Evolutionary conservation across 2,113 vertebrate species (phyloP), one percentile per base, ranked within the genome.

Genomic region (Oryzias melastigma): DNA sequence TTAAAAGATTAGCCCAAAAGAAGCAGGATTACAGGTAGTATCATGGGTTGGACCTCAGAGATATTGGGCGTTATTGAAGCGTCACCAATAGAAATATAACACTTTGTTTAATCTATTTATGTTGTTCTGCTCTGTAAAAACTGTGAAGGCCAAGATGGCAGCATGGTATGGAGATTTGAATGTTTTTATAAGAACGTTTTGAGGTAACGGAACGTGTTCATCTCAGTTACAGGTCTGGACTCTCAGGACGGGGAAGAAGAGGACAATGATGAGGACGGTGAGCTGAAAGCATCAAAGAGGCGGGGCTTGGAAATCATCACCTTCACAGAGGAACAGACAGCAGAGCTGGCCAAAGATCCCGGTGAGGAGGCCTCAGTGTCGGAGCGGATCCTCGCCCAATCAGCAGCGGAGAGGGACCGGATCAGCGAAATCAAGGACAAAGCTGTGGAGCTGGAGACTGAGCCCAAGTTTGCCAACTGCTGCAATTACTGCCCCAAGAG

Each of bases 361-460:
- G 92, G 90, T 3, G 94, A 97, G 59, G 94, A 93, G 7, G 96
- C 95, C 10, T 95, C 96, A 0, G 93, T 99, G 50, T 99, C 97
- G 0, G 97, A 99, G 89, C 95, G 95, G 82, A 96, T 99, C 64
- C 94, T 99, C 29, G 92, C 95, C 65, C 97, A 99, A 85, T 98
- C 96, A 0, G 97, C 97, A 1, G 97, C 96, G 0, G 97, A 99
- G 78, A 94, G 96, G 68, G 96, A 98, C 81, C 94, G 97, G 24
- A 93, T 99, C 84, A 99, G 97, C 15, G 97, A 99, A 88, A 93
- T 99, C 62, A 96, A 95, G 73, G 97, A 99, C 78, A 95, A 95
- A 58, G 93, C 91, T 1, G 94, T 93, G 1, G 95, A 96, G 74
- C 85, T 98, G 47, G 94, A 98, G 83, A 92, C 94, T 0, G 97